These are phyloP conservation scores for Semotilus atromaculatus DNA, from an alignment of 2,797 vertebrate genomes.

Conservation along the genomic window DNA sequence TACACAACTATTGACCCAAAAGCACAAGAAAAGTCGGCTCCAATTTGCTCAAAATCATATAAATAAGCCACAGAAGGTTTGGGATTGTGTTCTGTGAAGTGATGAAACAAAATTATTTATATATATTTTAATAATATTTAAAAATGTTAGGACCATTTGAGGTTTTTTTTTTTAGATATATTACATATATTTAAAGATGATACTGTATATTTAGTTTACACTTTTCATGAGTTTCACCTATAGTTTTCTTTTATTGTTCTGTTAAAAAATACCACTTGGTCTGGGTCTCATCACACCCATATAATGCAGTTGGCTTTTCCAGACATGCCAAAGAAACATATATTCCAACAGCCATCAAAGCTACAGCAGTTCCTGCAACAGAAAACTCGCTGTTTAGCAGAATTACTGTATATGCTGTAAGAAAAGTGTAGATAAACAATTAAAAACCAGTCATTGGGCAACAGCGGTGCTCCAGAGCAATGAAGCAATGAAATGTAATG, in stretches of 20 bases:
- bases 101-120: too few relatives aligned
- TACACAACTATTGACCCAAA: too few relatives aligned
- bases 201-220: neutral
- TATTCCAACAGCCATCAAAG: neutral
- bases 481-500: slow-evolving; percentile 43
- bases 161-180: neutral
- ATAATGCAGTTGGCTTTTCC: neutral
- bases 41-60: too few relatives aligned
- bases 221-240: neutral
- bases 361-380: neutral
- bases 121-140: neutral
- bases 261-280: neutral
- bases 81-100: too few relatives aligned
- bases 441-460: slow-evolving; percentile 33
- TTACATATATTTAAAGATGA: neutral
- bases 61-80: too few relatives aligned
- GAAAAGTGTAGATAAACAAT: slow-evolving; percentile 36
- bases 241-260: neutral
- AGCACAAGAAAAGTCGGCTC: too few relatives aligned
- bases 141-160: neutral
- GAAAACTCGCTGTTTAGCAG: neutral
- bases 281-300: neutral
- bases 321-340: slow-evolving; percentile 2
- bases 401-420: slow-evolving; percentile 4
- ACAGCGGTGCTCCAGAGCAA: slow-evolving; percentile 18